phyloP scores from a whole-genome alignment of 2,888 invertebrate species.

The Drosophila limbata region DNA sequence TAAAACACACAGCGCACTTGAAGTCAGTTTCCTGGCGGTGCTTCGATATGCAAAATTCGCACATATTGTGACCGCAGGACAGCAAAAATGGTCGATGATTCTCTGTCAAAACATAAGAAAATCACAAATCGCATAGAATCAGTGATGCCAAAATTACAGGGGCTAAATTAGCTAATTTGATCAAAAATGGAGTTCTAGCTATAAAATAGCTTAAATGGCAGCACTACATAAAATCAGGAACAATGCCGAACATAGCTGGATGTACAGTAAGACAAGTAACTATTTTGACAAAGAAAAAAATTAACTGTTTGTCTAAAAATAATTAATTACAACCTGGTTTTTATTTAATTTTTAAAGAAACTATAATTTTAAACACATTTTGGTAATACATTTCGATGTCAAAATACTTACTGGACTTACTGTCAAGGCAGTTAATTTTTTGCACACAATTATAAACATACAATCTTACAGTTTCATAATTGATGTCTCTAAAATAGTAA shows the following conservation, averaged over 20 bases:
- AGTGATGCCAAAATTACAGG: too few relatives aligned
- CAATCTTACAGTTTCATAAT: too few relatives aligned
- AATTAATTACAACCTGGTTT: too few relatives aligned
- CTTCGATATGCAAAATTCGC: slow-evolving; percentile 87
- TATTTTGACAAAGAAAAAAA: not conserved
- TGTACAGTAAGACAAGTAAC: not conserved
- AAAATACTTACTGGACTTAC: too few relatives aligned
- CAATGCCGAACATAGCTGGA: not conserved
- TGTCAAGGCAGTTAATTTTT: too few relatives aligned
- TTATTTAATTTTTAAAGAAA: not conserved
- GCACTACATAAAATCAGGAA: not conserved
- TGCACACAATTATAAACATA: too few relatives aligned
- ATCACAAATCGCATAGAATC: not conserved
- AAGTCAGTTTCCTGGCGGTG: slow-evolving; percentile 56
- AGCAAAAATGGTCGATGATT: slow-evolving; percentile 87
- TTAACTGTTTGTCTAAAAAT: not conserved
- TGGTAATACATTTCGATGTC: too few relatives aligned
- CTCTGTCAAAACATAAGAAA: slow-evolving; percentile 19
- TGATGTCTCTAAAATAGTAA: not conserved
- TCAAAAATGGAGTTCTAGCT: not conserved
- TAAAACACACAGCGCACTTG: slow-evolving; percentile 68
- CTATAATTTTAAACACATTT: not conserved
- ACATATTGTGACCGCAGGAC: slow-evolving; percentile 89
- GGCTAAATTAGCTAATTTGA: not conserved
- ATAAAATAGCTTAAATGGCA: not conserved